These are phyloP conservation scores for Strigamia transsilvanica DNA, from an alignment of 2,888 invertebrate genomes.

Conservation along the genomic window DNA sequence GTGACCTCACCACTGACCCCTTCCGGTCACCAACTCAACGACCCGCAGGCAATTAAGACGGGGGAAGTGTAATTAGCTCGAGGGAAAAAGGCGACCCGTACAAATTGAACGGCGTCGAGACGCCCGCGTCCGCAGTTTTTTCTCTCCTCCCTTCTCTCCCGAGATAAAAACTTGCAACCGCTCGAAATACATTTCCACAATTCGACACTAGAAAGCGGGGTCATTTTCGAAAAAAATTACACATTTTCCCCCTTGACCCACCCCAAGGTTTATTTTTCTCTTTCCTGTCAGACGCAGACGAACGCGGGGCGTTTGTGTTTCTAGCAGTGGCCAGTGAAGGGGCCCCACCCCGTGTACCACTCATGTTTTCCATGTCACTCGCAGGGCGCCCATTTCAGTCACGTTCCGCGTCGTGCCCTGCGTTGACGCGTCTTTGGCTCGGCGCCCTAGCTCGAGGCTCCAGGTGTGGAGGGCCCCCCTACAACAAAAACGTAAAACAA, in stretches of 20 bases:
- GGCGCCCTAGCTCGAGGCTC: not conserved
- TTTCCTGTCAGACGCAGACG: conserved; percentile 22
- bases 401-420: conserved; percentile 13
- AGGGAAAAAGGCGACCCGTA: conserved; percentile 36
- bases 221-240: too few relatives aligned
- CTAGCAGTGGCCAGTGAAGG: not conserved
- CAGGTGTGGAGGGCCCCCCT: not conserved
- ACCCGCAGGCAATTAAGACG: conserved; percentile 44
- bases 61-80: conserved; percentile 37
- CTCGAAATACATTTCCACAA: not conserved
- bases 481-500: not conserved
- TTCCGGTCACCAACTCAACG: conserved; percentile 44
- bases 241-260: not conserved
- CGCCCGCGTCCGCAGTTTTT: not conserved
- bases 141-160: not conserved
- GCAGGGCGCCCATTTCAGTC: conserved; percentile 22
- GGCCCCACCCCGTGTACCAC: not conserved
- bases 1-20: conserved; percentile 44
- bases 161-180: not conserved
- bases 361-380: not conserved
- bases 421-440: conserved; percentile 36
- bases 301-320: not conserved
- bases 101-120: conserved; percentile 36
- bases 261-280: conserved; percentile 37
- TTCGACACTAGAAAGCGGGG: too few relatives aligned